phyloP scores from a whole-genome alignment of 2,888 invertebrate genomes.

The Cordilura impudica region DNA sequence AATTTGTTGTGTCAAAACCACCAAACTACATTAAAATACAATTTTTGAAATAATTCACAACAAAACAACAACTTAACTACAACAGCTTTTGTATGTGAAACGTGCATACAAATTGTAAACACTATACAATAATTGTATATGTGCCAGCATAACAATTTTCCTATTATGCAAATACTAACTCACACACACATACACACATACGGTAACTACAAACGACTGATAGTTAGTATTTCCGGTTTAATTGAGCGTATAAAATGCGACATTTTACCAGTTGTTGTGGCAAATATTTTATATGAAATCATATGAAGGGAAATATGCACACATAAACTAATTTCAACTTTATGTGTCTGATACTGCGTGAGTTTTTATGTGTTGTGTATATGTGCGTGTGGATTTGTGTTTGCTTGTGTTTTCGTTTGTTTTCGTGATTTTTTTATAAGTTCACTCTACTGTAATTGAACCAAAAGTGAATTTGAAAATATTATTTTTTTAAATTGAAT shows the following conservation, averaged over 20 bases:
- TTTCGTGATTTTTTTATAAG: background rate
- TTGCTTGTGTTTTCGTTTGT: no score
- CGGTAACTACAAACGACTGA: background rate
- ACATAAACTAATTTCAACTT: background rate
- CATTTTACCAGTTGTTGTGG: constrained; percentile 49
- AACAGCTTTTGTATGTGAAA: constrained; percentile 20
- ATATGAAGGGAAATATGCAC: background rate
- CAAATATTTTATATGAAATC: constrained; percentile 29
- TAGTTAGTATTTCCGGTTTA: constrained; percentile 41
- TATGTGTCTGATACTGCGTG: background rate
- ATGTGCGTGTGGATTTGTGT: no score
- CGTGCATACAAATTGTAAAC: background rate
- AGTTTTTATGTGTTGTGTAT: no score
- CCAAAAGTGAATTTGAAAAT: background rate
- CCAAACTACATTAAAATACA: constrained; percentile 40
- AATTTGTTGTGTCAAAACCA: constrained; percentile 44
- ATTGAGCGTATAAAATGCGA: constrained; percentile 51
- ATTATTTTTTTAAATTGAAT: no score
- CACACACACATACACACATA: constrained; percentile 6
- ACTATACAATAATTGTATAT: constrained; percentile 23
- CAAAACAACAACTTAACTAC: constrained; percentile 19
- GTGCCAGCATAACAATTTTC: constrained; percentile 33
- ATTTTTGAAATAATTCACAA: constrained; percentile 21
- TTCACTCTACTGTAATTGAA: background rate
- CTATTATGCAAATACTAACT: background rate